phyloP scores from a whole-genome alignment of 2,888 invertebrate genomes.

The Caenorhabditis sp. region DNA sequence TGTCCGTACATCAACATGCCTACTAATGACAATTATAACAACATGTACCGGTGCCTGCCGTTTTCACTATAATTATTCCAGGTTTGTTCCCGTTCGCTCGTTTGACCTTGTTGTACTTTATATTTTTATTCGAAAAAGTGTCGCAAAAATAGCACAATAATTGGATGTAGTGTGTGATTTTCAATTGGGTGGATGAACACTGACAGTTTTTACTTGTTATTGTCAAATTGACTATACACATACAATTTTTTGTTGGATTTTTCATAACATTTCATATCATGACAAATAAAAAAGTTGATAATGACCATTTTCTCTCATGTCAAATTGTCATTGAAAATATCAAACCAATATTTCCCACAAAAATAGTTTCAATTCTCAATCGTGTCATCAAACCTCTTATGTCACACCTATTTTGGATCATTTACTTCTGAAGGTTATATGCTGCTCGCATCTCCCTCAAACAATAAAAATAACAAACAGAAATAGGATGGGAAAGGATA shows the following conservation, averaged over 20 bases:
- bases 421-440: not conserved
- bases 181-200: not conserved
- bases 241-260: not conserved
- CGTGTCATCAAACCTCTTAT: not conserved
- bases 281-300: too few species aligned
- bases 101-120: not conserved
- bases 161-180: not conserved
- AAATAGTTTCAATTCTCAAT: too few species aligned
- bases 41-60: not conserved
- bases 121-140: not conserved
- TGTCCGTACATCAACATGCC: not conserved
- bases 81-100: not conserved
- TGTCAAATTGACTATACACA: not conserved
- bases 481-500: not conserved
- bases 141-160: not conserved
- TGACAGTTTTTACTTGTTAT: not conserved
- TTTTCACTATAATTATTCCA: not conserved
- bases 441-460: not conserved
- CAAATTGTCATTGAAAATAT: too few species aligned
- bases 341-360: too few species aligned
- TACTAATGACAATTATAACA: not conserved
- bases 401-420: not conserved
- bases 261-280: too few species aligned
- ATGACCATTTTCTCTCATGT: too few species aligned
- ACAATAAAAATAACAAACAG: constrained; percentile 3